Evolutionary conservation across 2,797 vertebrate genomes (phyloP).

Genomic region (Menidia menidia): DNA sequence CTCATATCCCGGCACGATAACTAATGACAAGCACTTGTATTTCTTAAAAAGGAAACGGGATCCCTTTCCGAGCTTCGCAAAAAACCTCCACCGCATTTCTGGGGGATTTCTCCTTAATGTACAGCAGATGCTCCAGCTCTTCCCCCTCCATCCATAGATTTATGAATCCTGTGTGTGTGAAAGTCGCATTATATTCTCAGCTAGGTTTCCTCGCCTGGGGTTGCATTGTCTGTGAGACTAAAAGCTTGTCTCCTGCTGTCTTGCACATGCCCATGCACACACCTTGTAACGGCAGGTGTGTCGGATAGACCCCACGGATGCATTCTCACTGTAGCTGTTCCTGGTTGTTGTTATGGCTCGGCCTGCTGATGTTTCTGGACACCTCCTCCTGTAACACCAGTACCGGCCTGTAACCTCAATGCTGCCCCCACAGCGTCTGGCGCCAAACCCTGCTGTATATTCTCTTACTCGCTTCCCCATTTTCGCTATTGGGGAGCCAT

Average conservation of each 20-base stretch:
- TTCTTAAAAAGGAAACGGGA: constrained; percentile 35
- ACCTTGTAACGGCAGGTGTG: constrained; percentile 65
- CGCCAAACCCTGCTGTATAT: constrained; percentile 33
- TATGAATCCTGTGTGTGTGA: constrained; percentile 47
- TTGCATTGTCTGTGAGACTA: constrained; percentile 32
- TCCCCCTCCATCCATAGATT: constrained; percentile 51
- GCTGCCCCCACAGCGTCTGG: constrained; percentile 46
- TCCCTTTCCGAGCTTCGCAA: constrained; percentile 29
- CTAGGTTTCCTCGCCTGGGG: constrained; percentile 29
- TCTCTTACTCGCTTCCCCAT: constrained; percentile 24
- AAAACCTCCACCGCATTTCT: not conserved
- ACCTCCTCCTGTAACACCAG: constrained; percentile 58
- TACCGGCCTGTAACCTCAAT: constrained; percentile 57
- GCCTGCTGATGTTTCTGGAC: constrained; percentile 64
- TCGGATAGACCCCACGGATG: constrained; percentile 32
- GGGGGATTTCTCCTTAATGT: constrained; percentile 28
- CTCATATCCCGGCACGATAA: constrained; percentile 16
- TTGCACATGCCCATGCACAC: constrained; percentile 35
- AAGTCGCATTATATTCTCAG: constrained; percentile 31
- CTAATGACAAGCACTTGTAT: constrained; percentile 25
- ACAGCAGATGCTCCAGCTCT: constrained; percentile 13
- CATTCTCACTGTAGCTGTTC: constrained; percentile 34
- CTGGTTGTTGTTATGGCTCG: constrained; percentile 41
- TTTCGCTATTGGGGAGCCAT: constrained; percentile 55
- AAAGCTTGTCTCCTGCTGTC: constrained; percentile 27